Evolutionary conservation across 2,888 invertebrate genomes (phyloP).

Genomic region (Toxonevra muliebris): DNA sequence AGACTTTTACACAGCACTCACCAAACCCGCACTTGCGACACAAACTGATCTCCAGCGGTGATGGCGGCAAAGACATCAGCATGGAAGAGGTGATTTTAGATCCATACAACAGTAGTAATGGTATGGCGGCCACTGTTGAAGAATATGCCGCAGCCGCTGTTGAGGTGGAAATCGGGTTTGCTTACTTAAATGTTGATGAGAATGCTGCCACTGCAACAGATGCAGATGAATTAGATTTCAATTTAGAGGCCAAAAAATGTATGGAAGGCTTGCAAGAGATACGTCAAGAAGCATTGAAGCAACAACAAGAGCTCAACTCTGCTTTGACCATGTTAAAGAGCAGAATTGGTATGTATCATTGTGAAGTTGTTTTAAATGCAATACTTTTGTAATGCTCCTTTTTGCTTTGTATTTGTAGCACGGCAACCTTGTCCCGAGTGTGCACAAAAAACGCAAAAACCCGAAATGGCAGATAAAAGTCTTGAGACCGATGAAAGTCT

Average conservation of each 20-base stretch:
- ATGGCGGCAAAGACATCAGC: conserved; percentile 69
- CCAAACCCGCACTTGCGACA: conserved; percentile 69
- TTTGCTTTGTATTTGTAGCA: conserved; percentile 42
- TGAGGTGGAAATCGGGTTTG: conserved; percentile 54
- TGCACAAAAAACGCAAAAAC: conserved; percentile 54
- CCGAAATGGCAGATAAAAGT: conserved; percentile 64
- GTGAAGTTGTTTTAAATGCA: conserved; percentile 42
- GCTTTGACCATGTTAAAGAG: conserved; percentile 60
- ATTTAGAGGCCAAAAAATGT: conserved; percentile 73
- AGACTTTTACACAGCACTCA: conserved; percentile 76
- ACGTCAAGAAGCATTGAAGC: conserved; percentile 71
- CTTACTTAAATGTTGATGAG: conserved; percentile 55
- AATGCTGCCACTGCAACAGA: conserved; percentile 21
- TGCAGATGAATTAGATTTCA: conserved; percentile 69
- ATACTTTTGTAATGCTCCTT: conserved; percentile 1
- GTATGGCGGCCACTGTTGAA: conserved; percentile 33
- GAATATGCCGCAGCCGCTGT: conserved; percentile 33
- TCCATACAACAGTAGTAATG: conserved; percentile 40
- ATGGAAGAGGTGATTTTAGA: conserved; percentile 77
- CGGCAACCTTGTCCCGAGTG: conserved; percentile 57
- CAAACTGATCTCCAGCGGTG: conserved; percentile 65
- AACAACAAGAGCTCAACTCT: conserved; percentile 71
- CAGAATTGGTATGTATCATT: conserved; percentile 59
- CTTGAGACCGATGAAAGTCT: conserved; percentile 60
- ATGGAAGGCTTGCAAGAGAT: conserved; percentile 72